Evolutionary conservation across 2,888 invertebrate genomes (phyloP).

Genomic region (Leucophenga montana): DNA sequence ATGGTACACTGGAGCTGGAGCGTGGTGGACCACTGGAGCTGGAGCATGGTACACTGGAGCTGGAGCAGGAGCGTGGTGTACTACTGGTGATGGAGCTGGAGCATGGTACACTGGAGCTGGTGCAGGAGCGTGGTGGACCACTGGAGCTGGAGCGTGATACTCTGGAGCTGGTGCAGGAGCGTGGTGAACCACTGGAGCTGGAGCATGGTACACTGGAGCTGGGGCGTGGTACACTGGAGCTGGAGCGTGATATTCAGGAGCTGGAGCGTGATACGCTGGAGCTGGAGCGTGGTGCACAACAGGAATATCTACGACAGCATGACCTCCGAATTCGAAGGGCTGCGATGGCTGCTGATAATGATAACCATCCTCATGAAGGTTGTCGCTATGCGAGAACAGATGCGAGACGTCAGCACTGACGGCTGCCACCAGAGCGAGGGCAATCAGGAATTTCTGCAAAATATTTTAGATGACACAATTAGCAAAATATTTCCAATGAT

Average conservation of each 20-base stretch:
- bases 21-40: constrained; percentile 23
- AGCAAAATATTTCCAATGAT: background rate
- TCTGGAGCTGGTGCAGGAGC: constrained; percentile 34
- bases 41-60: constrained; percentile 21
- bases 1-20: constrained; percentile 34
- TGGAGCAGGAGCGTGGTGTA: constrained; percentile 17
- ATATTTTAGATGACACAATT: background rate
- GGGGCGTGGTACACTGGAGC: constrained; percentile 30
- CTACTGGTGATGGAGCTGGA: constrained; percentile 26
- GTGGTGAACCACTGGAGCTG: constrained; percentile 32
- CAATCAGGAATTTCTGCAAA: constrained; percentile 66
- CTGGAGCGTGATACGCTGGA: constrained; percentile 26
- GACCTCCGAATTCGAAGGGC: constrained; percentile 37
- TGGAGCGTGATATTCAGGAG: constrained; percentile 30
- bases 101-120: constrained; percentile 29
- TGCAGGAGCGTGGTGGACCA: constrained; percentile 29
- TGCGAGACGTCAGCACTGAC: constrained; percentile 68
- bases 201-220: constrained; percentile 28
- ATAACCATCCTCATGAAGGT: constrained; percentile 66
- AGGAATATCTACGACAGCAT: constrained; percentile 60
- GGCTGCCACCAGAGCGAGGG: constrained; percentile 63
- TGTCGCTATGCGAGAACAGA: constrained; percentile 65
- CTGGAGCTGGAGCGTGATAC: constrained; percentile 27
- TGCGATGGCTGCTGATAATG: constrained; percentile 55
- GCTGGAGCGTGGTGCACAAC: constrained; percentile 35